Base-by-base conservation (phyloP, 2,113 vertebrate genomes). In the Callorhinus ursinus region DNA sequence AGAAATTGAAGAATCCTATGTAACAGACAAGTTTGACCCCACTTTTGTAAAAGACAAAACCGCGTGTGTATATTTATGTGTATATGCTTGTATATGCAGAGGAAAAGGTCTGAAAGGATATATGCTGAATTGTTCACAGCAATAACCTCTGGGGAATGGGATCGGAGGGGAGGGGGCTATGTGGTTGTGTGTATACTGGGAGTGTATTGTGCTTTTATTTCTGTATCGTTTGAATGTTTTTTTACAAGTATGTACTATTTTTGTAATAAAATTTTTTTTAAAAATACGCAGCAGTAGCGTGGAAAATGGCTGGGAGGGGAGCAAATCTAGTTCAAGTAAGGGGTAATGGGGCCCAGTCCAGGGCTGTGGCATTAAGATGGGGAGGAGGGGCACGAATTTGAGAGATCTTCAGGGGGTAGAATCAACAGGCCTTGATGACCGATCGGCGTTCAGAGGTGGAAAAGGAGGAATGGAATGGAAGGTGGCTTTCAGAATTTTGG, bases 181-280 rank as follows among this genome's bases (percentile, higher is more conserved):
- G 31, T 91, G 65, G 28, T 80, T 98, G 57, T 94, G 61, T 97
- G 63, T 97, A 42, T 93, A 42, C 42, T n/a, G 26, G 26, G 31
- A 93, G 5, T 19, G n/a, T 72, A 90, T 46, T 95, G 7, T 97
- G 65, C 67, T 97, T 97, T 98, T 96, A 96, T 97, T 97, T 97
- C 97, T 98, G 83, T 97, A 95, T 95, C 42, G 7, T 92, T 94
- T 96, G 49, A 82, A 82, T 92, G 95, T 96, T 46, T 97, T 97
- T 96, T 97, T 95, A 88, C 21, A 88, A 90, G 51, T 96, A 59
- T 97, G 87, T 96, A 88, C 82, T 94, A 93, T 95, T 95, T 98
- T 98, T 96, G 12, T 92, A 98, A 98, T 98, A 98, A 98, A 98
- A 71, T 49, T 39, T 65, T 87, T 19, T 13, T 9, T 1, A 46